phyloP scores from a whole-genome alignment of 1,140 invertebrate species.

The Megathymus violae region DNA sequence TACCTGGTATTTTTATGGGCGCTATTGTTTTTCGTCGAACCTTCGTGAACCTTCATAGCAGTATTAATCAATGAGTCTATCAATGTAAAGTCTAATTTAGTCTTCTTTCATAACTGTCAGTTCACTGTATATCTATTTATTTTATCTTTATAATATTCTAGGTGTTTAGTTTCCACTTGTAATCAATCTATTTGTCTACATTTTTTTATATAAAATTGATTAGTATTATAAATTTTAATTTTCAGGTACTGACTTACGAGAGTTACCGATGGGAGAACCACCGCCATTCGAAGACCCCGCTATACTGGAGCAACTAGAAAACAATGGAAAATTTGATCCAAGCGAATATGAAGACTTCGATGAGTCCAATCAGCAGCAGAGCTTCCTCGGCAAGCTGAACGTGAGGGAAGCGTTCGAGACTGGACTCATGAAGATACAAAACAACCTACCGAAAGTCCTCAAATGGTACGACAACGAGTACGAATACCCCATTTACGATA shows the following conservation, averaged over 20 bases:
- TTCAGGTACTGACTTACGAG: slow-evolving; percentile 87
- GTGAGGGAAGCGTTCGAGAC: slow-evolving; percentile 79
- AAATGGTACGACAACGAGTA: slow-evolving; percentile 66
- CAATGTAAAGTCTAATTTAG: too few relatives aligned
- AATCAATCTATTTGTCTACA: neutral
- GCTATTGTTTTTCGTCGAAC: too few relatives aligned
- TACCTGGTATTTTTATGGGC: too few relatives aligned
- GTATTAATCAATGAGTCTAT: too few relatives aligned
- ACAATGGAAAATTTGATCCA: slow-evolving; percentile 47
- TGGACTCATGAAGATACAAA: slow-evolving; percentile 79
- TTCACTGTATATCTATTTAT: too few relatives aligned
- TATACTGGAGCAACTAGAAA: slow-evolving; percentile 53
- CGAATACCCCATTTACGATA: slow-evolving; percentile 76
- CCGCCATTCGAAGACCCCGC: slow-evolving; percentile 65
- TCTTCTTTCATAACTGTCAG: too few relatives aligned
- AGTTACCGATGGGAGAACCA: slow-evolving; percentile 85
- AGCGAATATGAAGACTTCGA: slow-evolving; percentile 74
- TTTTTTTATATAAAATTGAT: too few relatives aligned
- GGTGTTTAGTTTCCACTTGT: too few relatives aligned
- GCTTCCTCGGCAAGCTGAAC: slow-evolving; percentile 75
- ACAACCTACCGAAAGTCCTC: slow-evolving; percentile 76
- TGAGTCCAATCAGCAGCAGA: slow-evolving; percentile 62
- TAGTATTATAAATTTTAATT: slow-evolving; percentile 25
- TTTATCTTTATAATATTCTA: too few relatives aligned
- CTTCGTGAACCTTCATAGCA: too few relatives aligned